Evolutionary conservation across 35 echinoderm and acorn worm species (phyloP).

Genomic region (Eucidaris tribuloides): DNA sequence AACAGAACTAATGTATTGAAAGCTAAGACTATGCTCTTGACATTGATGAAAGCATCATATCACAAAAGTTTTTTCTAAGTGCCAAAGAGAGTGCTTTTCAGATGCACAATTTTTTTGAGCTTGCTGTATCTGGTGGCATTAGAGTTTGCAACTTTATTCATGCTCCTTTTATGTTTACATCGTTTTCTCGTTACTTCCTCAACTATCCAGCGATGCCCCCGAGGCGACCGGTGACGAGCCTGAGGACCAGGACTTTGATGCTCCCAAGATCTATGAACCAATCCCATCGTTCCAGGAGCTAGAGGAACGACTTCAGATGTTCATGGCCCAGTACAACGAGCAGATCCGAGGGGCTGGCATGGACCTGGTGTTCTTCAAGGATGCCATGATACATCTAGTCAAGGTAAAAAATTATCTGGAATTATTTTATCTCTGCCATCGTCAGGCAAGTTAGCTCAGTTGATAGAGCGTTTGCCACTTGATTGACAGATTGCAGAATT

Average conservation of each 20-base stretch:
- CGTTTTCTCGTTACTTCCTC: background rate
- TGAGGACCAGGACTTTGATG: conserved; percentile 96
- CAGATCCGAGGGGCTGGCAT: conserved; percentile 86
- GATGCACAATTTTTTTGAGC: too few species aligned
- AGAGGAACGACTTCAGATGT: conserved; percentile 81
- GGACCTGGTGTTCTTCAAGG: conserved; percentile 99
- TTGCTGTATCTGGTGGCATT: too few species aligned
- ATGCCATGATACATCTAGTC: conserved; percentile 98
- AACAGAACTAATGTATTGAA: too few species aligned
- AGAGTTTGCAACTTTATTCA: too few species aligned
- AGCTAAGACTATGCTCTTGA: too few species aligned
- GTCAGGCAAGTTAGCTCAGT: too few species aligned
- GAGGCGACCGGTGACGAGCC: conserved; percentile 98
- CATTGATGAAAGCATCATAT: too few species aligned
- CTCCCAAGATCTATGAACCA: conserved; percentile 94
- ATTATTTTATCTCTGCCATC: background rate
- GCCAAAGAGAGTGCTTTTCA: too few species aligned
- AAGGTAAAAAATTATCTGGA: conserved; percentile 60
- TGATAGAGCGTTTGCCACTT: too few species aligned
- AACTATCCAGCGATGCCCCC: conserved; percentile 80
- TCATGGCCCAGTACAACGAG: conserved; percentile 98
- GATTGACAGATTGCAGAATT: background rate
- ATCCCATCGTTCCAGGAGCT: conserved; percentile 64
- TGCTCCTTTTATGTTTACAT: too few species aligned
- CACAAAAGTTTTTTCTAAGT: too few species aligned